Evolutionary conservation across 1,140 invertebrate species (phyloP).

Genomic region (Cherax destructor): DNA sequence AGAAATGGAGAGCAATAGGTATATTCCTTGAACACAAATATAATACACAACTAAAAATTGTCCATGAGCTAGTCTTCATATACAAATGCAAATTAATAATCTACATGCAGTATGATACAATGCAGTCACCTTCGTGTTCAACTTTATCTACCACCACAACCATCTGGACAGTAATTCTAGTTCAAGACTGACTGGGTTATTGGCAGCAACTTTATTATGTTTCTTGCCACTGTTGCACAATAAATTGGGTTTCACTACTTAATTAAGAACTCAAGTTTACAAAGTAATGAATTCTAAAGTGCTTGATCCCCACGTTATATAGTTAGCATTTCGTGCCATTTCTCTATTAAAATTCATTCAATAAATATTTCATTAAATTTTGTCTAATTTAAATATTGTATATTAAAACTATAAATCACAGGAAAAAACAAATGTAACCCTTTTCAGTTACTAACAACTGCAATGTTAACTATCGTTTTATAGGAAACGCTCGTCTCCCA

Average conservation of each 20-base stretch:
- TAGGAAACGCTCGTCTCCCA: conserved; percentile 18
- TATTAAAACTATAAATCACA: conserved; percentile 44
- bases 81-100: neutral
- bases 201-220: no score
- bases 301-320: conserved; percentile 12
- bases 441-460: neutral
- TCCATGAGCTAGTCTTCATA: neutral
- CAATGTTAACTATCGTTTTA: neutral
- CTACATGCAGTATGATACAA: neutral
- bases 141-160: neutral
- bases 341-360: neutral
- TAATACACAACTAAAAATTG: neutral
- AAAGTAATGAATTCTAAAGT: neutral
- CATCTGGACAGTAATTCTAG: neutral
- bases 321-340: neutral
- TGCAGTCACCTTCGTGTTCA: neutral
- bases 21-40: neutral
- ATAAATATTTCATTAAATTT: conserved; percentile 13
- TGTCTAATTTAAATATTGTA: neutral
- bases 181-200: neutral
- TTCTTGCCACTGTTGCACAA: no score
- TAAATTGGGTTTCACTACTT: no score
- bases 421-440: neutral
- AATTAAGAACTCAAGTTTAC: no score
- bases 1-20: neutral